phyloP scores from a whole-genome alignment of 2,888 invertebrate species.

The Carpatolechia fugitivella region DNA sequence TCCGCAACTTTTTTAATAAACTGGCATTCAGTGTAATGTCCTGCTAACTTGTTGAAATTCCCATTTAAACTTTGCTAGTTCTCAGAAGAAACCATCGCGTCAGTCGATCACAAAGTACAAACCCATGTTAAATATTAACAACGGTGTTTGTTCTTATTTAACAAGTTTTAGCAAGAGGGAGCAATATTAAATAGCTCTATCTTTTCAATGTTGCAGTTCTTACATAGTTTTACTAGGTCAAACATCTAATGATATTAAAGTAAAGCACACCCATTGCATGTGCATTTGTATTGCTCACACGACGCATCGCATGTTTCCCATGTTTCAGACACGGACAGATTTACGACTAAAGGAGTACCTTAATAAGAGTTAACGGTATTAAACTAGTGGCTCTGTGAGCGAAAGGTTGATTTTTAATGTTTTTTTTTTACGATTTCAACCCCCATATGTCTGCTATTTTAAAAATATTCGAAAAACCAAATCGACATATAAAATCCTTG shows the following conservation, averaged over 20 bases:
- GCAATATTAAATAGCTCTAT: background rate
- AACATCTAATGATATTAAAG: background rate
- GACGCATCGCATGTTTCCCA: too few species aligned
- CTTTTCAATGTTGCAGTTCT: background rate
- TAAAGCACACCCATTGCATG: too few species aligned
- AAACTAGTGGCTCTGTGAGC: too few species aligned
- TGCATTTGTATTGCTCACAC: too few species aligned
- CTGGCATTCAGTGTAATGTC: background rate
- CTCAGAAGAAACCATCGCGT: background rate
- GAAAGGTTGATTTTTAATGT: too few species aligned
- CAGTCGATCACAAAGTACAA: background rate
- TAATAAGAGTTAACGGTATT: too few species aligned
- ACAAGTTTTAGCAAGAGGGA: background rate
- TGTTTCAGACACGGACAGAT: too few species aligned
- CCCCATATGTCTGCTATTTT: too few species aligned
- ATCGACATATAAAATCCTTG: too few species aligned
- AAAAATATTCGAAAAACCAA: too few species aligned
- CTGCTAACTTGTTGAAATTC: conserved; percentile 17
- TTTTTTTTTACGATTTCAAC: too few species aligned
- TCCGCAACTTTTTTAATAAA: conserved; percentile 5
- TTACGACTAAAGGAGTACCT: too few species aligned
- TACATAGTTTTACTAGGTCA: background rate
- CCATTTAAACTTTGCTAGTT: conserved; percentile 17
- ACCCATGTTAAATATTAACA: conserved; percentile 5
- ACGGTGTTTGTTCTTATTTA: background rate